phyloP scores from a whole-genome alignment of 2,113 vertebrate genomes.

The Toxotes jaculatrix region DNA sequence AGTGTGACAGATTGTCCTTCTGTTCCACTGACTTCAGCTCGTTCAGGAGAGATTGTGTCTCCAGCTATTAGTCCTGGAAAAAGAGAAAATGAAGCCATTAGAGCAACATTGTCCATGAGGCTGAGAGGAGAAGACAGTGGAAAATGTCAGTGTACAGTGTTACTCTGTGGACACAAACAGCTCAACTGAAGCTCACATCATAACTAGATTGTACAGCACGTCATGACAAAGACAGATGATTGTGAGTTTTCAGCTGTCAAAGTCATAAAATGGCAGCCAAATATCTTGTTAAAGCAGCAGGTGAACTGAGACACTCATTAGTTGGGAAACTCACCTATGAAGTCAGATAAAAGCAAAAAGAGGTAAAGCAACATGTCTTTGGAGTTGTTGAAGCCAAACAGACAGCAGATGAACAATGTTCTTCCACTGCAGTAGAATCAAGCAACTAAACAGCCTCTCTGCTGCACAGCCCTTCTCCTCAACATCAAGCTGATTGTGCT shows the following conservation, averaged over 20 bases:
- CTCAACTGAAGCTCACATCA: background rate
- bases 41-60: background rate
- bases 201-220: background rate
- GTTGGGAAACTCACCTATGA: too few species aligned
- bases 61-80: slow-evolving; percentile 4
- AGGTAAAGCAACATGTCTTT: slow-evolving; percentile 1
- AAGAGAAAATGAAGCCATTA: background rate
- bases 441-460: too few species aligned
- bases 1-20: slow-evolving; percentile 55
- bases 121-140: slow-evolving; percentile 5
- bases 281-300: too few species aligned
- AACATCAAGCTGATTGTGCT: too few species aligned
- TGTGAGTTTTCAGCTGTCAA: too few species aligned
- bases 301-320: too few species aligned
- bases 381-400: slow-evolving; percentile 7
- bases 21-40: slow-evolving; percentile 10
- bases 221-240: background rate
- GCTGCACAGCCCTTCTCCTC: too few species aligned
- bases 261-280: too few species aligned
- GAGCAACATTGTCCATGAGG: slow-evolving; percentile 13
- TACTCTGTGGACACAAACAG: slow-evolving; percentile 1
- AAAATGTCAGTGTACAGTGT: slow-evolving; percentile 2
- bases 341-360: too few species aligned
- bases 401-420: too few species aligned
- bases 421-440: too few species aligned